Base-by-base conservation (phyloP, 2,888 invertebrate species). In the Ophioninae sp. region DNA sequence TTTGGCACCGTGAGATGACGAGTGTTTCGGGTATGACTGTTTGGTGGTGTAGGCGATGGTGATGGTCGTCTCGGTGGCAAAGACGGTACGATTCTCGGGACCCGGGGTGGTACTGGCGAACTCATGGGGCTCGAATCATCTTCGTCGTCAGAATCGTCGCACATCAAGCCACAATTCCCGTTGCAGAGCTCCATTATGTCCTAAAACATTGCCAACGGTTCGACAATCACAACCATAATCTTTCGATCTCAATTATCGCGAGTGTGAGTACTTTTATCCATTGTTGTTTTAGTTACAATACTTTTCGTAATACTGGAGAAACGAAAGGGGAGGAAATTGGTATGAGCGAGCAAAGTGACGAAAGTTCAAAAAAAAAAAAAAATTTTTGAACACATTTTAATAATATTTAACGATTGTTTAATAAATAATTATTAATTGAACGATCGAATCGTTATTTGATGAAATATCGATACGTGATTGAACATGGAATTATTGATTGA, bases 1-100 rank as follows among this genome's bases (percentile, higher is more conserved):
- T 93, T 93, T 6, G 93, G 93, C 41, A 93, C 93, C 2, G 91
- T 92, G 22, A 93, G 84, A 77, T 93, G 93, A 78, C 92, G 89
- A 69, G 90, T 89, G 77, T 91, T 92, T 79, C 91, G 86, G 6
- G 87, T 83, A 56, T 91, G 91, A 86, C 88, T 90, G 76, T 87
- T 89, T 0, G 90, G 88, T 13, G 84, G 84, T 8, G 90, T 90
- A 0, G 92, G 92, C 17, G 91, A 92, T 2, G 95, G 94, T 0
- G 95, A 95, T 44, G 93, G 94, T 86, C 94, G 93, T 82, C 96
- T 91, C 0, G 96, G 96, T 10, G 96, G 96, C 77, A 96, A 93
- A 8, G 96, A 95, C 7, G 95, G 95, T 82, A 92, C 92, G 56
- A 92, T 90, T 10, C 90, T 91, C 30, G 91, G 89, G 81, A 90